These are phyloP conservation scores for Brevimyrus niger DNA, from an alignment of 2,113 vertebrate genomes.

Conservation along the genomic window DNA sequence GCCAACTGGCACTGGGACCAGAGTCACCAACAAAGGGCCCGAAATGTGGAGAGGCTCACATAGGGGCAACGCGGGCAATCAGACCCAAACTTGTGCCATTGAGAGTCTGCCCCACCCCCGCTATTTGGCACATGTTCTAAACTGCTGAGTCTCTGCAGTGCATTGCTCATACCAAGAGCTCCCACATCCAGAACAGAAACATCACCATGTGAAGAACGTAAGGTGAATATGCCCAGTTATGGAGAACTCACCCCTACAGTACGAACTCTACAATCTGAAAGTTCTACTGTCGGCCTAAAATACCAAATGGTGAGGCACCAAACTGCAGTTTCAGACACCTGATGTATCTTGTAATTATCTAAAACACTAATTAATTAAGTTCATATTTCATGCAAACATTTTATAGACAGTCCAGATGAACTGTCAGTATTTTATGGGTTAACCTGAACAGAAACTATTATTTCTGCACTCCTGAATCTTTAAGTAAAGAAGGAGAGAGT, in stretches of 20 bases:
- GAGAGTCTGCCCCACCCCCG: conserved; percentile 3
- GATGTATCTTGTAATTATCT: neutral
- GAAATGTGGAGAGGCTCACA: conserved; percentile 27
- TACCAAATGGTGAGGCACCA: neutral
- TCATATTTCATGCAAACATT: neutral
- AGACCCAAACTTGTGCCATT: conserved; percentile 21
- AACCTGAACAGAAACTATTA: neutral
- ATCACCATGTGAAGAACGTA: neutral
- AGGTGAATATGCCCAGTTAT: neutral
- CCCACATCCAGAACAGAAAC: neutral
- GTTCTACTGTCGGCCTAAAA: neutral
- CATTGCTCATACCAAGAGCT: conserved; percentile 1
- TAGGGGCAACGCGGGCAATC: conserved; percentile 20
- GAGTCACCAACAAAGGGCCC: conserved; percentile 40
- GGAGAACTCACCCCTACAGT: neutral
- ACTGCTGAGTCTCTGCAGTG: conserved; percentile 8
- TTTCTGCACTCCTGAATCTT: conserved; percentile 5
- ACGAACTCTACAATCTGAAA: neutral
- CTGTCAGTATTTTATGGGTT: neutral
- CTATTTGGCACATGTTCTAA: neutral
- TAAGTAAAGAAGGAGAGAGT: conserved; percentile 33
- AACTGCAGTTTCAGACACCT: neutral
- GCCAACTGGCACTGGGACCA: conserved; percentile 46
- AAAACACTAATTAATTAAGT: neutral
- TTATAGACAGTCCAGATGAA: neutral